Base-by-base conservation (phyloP, 2,113 vertebrate species). In the Oenanthe oenanthe region DNA sequence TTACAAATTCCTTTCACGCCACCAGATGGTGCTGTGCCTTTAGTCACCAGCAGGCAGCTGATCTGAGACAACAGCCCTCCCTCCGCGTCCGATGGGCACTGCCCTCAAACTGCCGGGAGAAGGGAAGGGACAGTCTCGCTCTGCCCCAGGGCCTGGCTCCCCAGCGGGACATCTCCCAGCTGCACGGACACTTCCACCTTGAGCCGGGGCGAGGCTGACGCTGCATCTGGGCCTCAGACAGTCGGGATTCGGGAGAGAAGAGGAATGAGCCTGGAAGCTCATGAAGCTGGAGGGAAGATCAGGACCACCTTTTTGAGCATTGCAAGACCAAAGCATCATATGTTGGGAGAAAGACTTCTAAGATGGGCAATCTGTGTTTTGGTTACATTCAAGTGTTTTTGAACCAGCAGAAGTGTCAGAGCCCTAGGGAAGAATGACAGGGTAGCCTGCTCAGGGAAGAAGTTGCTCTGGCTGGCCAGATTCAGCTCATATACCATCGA, bases 1-100 rank as follows among this genome's bases (percentile, higher is more conserved):
- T 0, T n/a, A 47, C 2, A 21, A 81, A 78, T 19, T 60, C 53
- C 36, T 47, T 32, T 53, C 36, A 2, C 1, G 53, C 95, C 95
- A 93, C 73, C 89, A 96, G 96, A 82, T 92, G 96, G 96, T 80
- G 95, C 89, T 86, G 28, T 95, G 86, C 26, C 80, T 74, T 61
- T 91, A 89, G 80, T 12, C 72, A 54, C 32, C 72, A 45, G 63
- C 50, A 43, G 40, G 47, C 75, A 61, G 71, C 77, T 20, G 78
- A 19, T 19, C 45, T 7, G 71, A 28, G 14, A 78, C 65, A 70
- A 2, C 17, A 29, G 29, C 40, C 13, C 53, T 58, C 10, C n/a
- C 48, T 38, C 25, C 0, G 4, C 1, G 0, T 15, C 21, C 15
- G 3, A 38, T 8, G 56, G 29, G 9, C 70, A 31, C 38, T 29